Percentiles rank a stretch among this genome's conserved stretches.
These are phyloP conservation scores for Coreius guichenoti DNA, from an alignment of 2,797 vertebrate genomes.

Conservation along the genomic window DNA sequence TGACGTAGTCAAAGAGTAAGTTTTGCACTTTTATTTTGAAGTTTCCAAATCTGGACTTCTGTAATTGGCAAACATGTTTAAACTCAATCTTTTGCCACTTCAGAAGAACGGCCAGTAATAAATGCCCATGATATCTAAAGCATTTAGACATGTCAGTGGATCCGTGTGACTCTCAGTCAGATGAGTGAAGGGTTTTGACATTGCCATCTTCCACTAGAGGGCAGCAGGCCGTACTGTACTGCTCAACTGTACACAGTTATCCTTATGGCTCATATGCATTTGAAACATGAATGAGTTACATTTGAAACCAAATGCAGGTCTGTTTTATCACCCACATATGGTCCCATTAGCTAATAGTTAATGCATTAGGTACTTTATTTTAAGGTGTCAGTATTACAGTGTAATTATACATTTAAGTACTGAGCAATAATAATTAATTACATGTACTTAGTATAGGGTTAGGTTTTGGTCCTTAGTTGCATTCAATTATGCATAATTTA, in stretches of 20 bases:
- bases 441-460: too few relatives aligned
- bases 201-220: constrained; percentile 53
- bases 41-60: not conserved
- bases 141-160: not conserved
- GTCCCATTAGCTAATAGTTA: not conserved
- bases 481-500: too few relatives aligned
- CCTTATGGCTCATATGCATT: not conserved
- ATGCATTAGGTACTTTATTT: not conserved
- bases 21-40: not conserved
- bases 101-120: not conserved
- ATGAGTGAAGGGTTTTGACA: constrained; percentile 12
- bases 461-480: too few relatives aligned
- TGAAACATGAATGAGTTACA: not conserved
- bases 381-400: too few relatives aligned
- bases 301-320: not conserved
- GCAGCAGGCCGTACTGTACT: constrained; percentile 50
- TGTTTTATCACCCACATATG: not conserved
- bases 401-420: too few relatives aligned
- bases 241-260: constrained; percentile 17
- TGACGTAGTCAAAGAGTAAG: too few relatives aligned
- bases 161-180: not conserved
- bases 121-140: not conserved
- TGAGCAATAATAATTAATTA: too few relatives aligned
- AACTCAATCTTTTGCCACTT: not conserved
- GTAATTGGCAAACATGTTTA: not conserved